Percentiles rank a stretch among this genome's conserved stretches.
phyloP scores from a whole-genome alignment of 2,797 vertebrate species.

The Geranospiza caerulescens region DNA sequence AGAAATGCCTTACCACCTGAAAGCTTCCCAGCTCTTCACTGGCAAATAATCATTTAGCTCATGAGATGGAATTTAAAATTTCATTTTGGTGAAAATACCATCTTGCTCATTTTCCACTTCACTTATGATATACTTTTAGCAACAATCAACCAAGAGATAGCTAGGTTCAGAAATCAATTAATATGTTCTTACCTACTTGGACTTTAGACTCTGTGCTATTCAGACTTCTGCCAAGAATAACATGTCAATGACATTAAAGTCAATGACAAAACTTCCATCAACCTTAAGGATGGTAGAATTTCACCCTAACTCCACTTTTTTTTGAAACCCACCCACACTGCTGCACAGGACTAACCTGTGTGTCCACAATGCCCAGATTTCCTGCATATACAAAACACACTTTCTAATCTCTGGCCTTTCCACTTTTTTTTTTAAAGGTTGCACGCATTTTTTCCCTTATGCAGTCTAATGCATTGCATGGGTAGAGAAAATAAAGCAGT shows the following conservation, averaged over 20 bases:
- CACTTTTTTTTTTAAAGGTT: background rate
- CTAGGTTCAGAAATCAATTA: background rate
- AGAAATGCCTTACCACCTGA: background rate
- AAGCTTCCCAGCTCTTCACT: background rate
- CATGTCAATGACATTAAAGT: background rate
- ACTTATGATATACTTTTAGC: background rate
- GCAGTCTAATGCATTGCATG: background rate
- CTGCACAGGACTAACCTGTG: background rate
- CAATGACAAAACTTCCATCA: background rate
- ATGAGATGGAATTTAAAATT: background rate
- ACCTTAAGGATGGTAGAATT: background rate
- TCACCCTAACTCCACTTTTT: background rate
- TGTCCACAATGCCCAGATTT: background rate
- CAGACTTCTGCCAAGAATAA: background rate
- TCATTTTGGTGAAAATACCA: background rate
- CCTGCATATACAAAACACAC: background rate
- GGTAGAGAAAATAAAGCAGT: background rate
- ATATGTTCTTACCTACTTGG: background rate
- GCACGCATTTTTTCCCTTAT: background rate
- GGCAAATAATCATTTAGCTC: background rate
- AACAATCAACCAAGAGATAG: background rate
- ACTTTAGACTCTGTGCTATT: background rate
- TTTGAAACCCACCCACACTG: background rate
- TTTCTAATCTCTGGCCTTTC: background rate
- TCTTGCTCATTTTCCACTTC: background rate